These are phyloP conservation scores for Macropus fuliginosus DNA, from an alignment of 2,797 vertebrate genomes.

Conservation along the genomic window DNA sequence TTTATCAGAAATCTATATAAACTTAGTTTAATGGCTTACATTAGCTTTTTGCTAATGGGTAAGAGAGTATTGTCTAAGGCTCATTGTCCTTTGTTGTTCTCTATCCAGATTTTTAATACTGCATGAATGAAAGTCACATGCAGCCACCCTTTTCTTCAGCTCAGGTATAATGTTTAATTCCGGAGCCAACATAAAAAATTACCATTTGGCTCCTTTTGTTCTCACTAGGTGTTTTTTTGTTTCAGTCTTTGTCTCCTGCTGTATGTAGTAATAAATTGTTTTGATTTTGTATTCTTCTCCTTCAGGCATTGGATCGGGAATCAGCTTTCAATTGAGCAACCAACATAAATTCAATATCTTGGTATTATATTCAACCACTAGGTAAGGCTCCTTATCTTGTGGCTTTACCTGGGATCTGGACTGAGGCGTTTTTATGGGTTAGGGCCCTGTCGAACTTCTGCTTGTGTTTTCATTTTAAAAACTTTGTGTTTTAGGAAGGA, in stretches of 20 bases:
- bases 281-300: conserved; percentile 56
- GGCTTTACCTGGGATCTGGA: not conserved
- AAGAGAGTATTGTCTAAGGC: not conserved
- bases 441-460: not conserved
- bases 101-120: conserved; percentile 25
- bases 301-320: conserved; percentile 91
- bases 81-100: conserved; percentile 15
- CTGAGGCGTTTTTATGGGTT: not conserved
- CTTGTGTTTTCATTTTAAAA: not conserved
- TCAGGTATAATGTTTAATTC: conserved; percentile 32
- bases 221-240: conserved; percentile 39
- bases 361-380: conserved; percentile 93
- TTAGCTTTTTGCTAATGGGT: not conserved
- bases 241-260: conserved; percentile 10
- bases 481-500: conserved; percentile 88
- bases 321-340: conserved; percentile 87
- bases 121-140: conserved; percentile 16
- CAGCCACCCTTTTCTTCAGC: conserved; percentile 7
- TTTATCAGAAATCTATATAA: not conserved
- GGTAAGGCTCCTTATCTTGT: conserved; percentile 84
- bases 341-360: conserved; percentile 94
- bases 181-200: conserved; percentile 30
- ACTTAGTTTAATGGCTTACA: not conserved
- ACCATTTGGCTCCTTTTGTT: conserved; percentile 43
- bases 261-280: conserved; percentile 22